Conservation (phyloP, 2,797 vertebrate genomes). For the Coracias cyanogaster region DNA sequence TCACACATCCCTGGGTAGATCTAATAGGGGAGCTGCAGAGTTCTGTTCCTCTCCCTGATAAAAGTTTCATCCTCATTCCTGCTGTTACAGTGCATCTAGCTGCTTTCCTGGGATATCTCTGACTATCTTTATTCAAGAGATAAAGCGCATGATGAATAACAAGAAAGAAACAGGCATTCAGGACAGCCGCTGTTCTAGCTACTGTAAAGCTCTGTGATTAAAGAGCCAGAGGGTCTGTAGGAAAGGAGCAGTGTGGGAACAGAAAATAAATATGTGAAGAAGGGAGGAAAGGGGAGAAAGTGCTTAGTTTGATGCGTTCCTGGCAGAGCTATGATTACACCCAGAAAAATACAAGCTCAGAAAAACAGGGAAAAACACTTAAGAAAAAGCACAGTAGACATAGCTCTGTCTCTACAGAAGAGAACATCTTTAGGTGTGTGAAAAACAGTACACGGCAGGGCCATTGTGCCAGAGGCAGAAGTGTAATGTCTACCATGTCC, state of each 20-base stretch:
- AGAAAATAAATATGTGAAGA: neutral
- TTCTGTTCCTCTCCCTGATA: neutral
- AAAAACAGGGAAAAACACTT: neutral
- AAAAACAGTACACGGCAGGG: neutral
- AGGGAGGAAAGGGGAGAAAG: neutral
- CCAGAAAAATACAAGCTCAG: neutral
- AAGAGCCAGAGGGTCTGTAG: neutral
- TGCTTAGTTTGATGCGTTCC: neutral
- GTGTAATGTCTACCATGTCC: too few species aligned
- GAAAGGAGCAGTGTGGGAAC: neutral
- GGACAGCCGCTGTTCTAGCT: neutral
- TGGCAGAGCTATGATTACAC: neutral
- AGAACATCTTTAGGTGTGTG: neutral
- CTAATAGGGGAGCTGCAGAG: neutral
- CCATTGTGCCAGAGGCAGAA: neutral
- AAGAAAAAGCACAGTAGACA: neutral
- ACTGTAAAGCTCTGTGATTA: neutral
- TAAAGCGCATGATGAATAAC: neutral
- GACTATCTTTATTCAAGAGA: neutral
- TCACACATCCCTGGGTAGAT: fast-evolving
- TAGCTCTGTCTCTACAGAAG: neutral
- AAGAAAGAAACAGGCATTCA: neutral
- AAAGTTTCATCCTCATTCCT: neutral
- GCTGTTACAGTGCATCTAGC: neutral
- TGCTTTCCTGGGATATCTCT: neutral